These are phyloP conservation scores for Philotrypesis tridentata DNA, from an alignment of 1,140 invertebrate species.

Conservation along the genomic window DNA sequence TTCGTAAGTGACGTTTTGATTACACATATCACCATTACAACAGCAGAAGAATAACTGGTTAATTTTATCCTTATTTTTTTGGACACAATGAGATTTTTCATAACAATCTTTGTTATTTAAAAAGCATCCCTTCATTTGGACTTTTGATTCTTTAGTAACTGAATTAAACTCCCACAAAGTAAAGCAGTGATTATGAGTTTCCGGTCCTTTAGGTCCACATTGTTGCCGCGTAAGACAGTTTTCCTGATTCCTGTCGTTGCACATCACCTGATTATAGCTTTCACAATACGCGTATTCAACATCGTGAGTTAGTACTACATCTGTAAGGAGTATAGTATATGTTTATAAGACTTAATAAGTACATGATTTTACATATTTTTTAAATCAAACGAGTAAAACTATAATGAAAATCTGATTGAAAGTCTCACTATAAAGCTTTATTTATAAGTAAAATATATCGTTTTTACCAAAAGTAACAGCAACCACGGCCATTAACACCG, in stretches of 20 bases:
- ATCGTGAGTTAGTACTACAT: neutral
- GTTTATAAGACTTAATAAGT: too few relatives aligned
- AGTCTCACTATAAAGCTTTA: neutral
- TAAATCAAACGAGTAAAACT: too few relatives aligned
- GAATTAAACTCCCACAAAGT: slow-evolving; percentile 19
- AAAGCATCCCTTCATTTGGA: slow-evolving; percentile 25
- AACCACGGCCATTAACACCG: neutral
- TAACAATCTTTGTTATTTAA: slow-evolving; percentile 20
- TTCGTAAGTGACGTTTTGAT: neutral
- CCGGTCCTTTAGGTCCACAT: neutral
- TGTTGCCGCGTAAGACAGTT: neutral
- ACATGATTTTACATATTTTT: too few relatives aligned
- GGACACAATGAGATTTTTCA: neutral
- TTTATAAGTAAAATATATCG: neutral
- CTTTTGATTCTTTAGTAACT: neutral
- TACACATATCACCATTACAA: slow-evolving; percentile 22
- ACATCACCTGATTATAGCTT: neutral
- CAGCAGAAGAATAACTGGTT: slow-evolving; percentile 32
- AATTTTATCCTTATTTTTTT: neutral
- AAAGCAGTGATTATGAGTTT: slow-evolving; percentile 25
- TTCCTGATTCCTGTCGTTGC: neutral
- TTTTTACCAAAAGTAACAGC: neutral
- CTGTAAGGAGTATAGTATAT: neutral
- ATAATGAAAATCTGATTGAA: neutral
- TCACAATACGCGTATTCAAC: slow-evolving; percentile 2